phyloP scores from a whole-genome alignment of 2,888 invertebrate genomes.

The Crematogaster levior region DNA sequence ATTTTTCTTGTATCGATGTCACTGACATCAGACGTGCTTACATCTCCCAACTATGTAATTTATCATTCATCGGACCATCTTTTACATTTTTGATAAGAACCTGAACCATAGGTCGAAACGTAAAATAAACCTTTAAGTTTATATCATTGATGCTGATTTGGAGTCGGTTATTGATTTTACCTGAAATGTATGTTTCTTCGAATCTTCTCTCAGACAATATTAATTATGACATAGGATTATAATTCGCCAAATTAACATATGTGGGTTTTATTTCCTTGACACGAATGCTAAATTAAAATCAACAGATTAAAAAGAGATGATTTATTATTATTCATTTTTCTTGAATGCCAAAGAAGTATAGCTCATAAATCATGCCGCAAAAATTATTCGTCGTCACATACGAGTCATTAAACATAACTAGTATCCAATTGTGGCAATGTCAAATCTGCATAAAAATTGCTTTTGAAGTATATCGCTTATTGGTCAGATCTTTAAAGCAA shows the following conservation, averaged over 20 bases:
- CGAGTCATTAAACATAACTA: background rate
- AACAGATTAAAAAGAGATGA: background rate
- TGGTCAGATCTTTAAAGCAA: background rate
- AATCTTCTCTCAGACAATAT: background rate
- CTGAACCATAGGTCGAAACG: too few species aligned
- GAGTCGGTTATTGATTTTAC: too few species aligned
- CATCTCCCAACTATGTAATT: too few species aligned
- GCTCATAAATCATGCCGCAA: background rate
- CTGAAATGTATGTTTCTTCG: too few species aligned
- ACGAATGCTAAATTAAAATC: background rate
- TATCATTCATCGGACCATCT: too few species aligned
- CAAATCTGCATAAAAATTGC: conserved; percentile 26
- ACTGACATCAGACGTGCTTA: too few species aligned
- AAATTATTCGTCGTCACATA: background rate
- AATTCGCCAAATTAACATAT: background rate
- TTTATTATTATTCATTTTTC: background rate
- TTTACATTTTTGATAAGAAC: too few species aligned
- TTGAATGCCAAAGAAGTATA: background rate
- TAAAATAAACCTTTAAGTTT: too few species aligned
- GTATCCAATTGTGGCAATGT: background rate
- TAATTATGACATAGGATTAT: background rate
- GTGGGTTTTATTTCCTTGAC: background rate
- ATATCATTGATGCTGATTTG: too few species aligned
- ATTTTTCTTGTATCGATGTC: too few species aligned
- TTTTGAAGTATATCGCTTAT: background rate